Base-by-base conservation (phyloP, 2,113 vertebrate species). In the Chrysemys picta region DNA sequence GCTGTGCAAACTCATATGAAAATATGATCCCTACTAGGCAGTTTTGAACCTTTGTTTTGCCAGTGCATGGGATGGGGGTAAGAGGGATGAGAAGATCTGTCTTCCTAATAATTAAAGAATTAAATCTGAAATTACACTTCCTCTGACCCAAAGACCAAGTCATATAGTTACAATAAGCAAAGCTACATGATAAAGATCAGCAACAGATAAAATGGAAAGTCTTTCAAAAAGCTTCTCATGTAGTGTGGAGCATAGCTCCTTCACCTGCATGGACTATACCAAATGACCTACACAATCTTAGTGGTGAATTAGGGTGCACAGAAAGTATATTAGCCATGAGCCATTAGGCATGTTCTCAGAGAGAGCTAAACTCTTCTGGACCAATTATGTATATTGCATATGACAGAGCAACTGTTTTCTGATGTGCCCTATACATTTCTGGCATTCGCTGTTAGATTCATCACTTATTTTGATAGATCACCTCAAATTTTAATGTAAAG, bases 241-340 rank as follows among this genome's bases (percentile, higher is more conserved):
- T 16, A 69, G 31, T 29, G 52, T 84, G 27, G 5, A 82, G 24
- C 59, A 86, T 8, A 4, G 69, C 5, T 82, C 3, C 17, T 93
- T 1, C 52, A n/a, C 1, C 5, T 75, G 50, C 82, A 45, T 47
- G 1, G 3, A 16, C 89, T 11, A 5, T 29, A 47, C 49, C 24
- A 57, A 3, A 6, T 1, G 45, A 3, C 50, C 17, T 19, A 69
- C 17, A 84, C 10, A 13, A 72, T 4, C 35, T 21, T 3, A 2
- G 1, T 7, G 47, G 1, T 7, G 1, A 17, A 50, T 13, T 0
- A 0, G 2, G 17, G 54, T 0, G 3, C 8, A 38, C 1, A 87
- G 22, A 72, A 89, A 65, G 2, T 38, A 0, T 72, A 84, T 76
- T 87, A 56, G 31, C 29, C 56, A 16, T 45, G 84, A 69, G 35